Base-by-base conservation (phyloP, 92 coral and sea anemone genomes). In the Epizoanthus scotinus region DNA sequence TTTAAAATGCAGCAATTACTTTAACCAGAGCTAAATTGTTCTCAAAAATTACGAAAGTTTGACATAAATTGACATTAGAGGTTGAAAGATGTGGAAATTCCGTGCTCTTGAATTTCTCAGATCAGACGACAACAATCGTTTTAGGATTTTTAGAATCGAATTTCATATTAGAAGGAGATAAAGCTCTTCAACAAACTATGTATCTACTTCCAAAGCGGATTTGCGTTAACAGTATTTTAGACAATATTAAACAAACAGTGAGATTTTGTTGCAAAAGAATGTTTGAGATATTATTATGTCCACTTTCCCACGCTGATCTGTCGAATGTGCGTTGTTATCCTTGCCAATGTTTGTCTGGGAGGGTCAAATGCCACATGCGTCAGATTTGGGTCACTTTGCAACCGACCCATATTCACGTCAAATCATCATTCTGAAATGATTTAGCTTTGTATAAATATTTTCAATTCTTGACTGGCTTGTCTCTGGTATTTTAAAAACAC, bases 291-390 rank as follows among this genome's bases (percentile, higher is more conserved):
- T 58, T 1, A 26, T n/a, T 57, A 31, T 36, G 55, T 57, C 67
- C 12, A 56, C 56, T 75, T 75, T 75, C 81, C 81, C 81, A 75
- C 81, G 81, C 69, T 75, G n/a, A 31, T 68, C 36, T 75, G 68
- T 75, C 81, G 59, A 24, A 8, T 31, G 2, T 56, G 52, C 54
- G 28, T 57, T 57, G 34, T 31, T 34, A 31, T 73, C 27, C 47
- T 57, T 58, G 38, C 14, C 22, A 36, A 29, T 75, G 68, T 59
- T 38, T 58, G 47, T 67, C 40, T 58, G 27, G 79, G 55, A 19
- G 65, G 53, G 31, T 26, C 36, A 75, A 38, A 57, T 73, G 27
- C 47, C 64, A 55, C 36, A 44, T 42, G 17, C 26, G 9, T 34
- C 26, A 4, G 10, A 21, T 69, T 69, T 42, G 49, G 18, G 40